Evolutionary conservation across 1,140 invertebrate genomes (phyloP), one percentile per base, ranked within the genome.

Genomic region (Armadillidium nasatum): DNA sequence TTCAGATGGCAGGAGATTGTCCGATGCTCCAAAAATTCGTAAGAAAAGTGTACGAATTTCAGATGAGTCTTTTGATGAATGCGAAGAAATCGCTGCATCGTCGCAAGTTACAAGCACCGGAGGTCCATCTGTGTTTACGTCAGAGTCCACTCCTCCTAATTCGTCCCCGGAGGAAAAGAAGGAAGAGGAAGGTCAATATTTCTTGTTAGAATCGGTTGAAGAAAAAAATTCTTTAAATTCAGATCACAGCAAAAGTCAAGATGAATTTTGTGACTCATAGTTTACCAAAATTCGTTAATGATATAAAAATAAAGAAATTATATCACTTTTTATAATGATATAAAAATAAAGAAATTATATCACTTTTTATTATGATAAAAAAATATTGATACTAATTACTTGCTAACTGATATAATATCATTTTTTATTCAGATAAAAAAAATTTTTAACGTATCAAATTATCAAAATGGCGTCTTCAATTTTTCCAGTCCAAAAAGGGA

Each of bases 31-130:
- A 7, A 78, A 74, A 44, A 71, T 77, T 10, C 68, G 80, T 19
- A 81, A 81, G 50, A 81, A 81, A 45, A 81, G 80, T 33, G 80
- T 81, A 2, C 77, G 80, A 50, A 81, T 81, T n/a, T 81, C 80
- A 4, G 80, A 81, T 15, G 80, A 81, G 21, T 81, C 80, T n/a
- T 81, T 81, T 66, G 80, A 81, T 69, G 80, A 81, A 46, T 79
- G 77, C 33, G 80, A 81, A 50, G 80, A 81, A 60, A 54, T 81
- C 23, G 80, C 76, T 0, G 80, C 76, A 19, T 76, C 74, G 44
- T 45, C 74, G 10, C 11, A 60, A 13, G 33, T 33, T 6, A 44
- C 44, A 68, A 23, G 54, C 7, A 4, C 72, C 21, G 11, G 23
- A 66, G 69, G 44, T 6, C 43, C 43, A 60, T 19, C 50, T 23